phyloP scores from a whole-genome alignment of 2,888 invertebrate genomes.

The Coremacera marginata region DNA sequence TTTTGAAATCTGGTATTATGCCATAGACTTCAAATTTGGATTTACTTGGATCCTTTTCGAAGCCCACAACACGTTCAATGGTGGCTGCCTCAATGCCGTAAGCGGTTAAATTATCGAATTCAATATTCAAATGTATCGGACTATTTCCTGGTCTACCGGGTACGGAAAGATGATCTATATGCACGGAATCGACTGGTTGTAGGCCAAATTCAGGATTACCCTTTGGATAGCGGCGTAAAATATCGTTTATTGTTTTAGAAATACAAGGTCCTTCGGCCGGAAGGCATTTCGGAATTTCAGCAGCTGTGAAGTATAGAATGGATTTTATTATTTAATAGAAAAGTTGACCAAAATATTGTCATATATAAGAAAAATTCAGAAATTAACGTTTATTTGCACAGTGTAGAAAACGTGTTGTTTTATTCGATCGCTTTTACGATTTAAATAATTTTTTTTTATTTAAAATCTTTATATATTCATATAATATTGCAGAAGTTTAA shows the following conservation, averaged over 20 bases:
- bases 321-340: too few species aligned
- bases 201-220: constrained; percentile 55
- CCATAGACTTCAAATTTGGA: constrained; percentile 52
- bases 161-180: constrained; percentile 50
- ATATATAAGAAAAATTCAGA: too few species aligned
- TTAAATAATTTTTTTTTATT: too few species aligned
- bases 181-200: constrained; percentile 49
- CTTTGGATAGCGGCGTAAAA: constrained; percentile 53
- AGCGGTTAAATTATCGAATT: constrained; percentile 50
- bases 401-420: too few species aligned
- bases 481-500: too few species aligned
- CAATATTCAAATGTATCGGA: constrained; percentile 53
- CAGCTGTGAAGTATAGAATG: constrained; percentile 45
- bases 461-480: too few species aligned
- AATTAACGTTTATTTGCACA: too few species aligned
- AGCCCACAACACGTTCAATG: constrained; percentile 54
- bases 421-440: too few species aligned
- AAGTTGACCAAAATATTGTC: too few species aligned
- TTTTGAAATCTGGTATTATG: constrained; percentile 47
- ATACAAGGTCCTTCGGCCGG: constrained; percentile 55
- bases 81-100: constrained; percentile 52
- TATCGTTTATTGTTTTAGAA: constrained; percentile 48
- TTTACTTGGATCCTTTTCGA: constrained; percentile 51
- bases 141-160: constrained; percentile 45
- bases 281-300: constrained; percentile 54